Evolutionary conservation across 1,140 invertebrate genomes (phyloP), one percentile per base, ranked within the genome.

Genomic region (Dinothrombium tinctorium): DNA sequence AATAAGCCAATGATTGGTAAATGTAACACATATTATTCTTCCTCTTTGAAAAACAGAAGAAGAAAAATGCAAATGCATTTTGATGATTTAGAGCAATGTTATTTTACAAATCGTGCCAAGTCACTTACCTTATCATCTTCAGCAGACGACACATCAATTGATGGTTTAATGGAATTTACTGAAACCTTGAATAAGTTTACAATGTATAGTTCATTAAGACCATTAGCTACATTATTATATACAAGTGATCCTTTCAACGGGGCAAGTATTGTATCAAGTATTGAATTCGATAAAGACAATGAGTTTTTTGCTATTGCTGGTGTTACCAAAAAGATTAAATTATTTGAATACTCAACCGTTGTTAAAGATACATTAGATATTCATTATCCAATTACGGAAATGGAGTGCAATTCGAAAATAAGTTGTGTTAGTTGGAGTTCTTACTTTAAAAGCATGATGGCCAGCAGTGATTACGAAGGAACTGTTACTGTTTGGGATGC

Each of bases 251-350:
- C 80, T 14, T 73, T 76, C 50, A 82, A 79, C 52, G 76, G 74
- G 53, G 81, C 82, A 1, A 89, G 80, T 19, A 94, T 94, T 51
- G 86, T 92, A 0, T 90, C 84, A 17, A 67, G 81, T 49, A 90
- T 95, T 49, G 87, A 94, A 59, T 95, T 95, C 61, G 86, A 95
- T 54, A 83, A 87, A 58, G 86, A 94, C 57, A 78, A 81, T 56
- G 86, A 94, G 61, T 84, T 75, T 59, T 92, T 95, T 62, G 87
- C 86, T 0, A 87, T 94, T 48, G 87, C 86, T 31, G 87, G 89
- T 12, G 84, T 95, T 2, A 90, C 86, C 0, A 90, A 87, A 55
- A 71, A 81, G 43, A 94, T 95, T 26, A 90, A 92, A 60, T 54
- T 66, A 15, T 69, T 84, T 63, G 84, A 94, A 54, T 94, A 83